A percentile compares a stretch with the other conserved stretches of the same genome.
Conservation (phyloP, 2,888 invertebrate genomes). For the Clusia tigrina region DNA sequence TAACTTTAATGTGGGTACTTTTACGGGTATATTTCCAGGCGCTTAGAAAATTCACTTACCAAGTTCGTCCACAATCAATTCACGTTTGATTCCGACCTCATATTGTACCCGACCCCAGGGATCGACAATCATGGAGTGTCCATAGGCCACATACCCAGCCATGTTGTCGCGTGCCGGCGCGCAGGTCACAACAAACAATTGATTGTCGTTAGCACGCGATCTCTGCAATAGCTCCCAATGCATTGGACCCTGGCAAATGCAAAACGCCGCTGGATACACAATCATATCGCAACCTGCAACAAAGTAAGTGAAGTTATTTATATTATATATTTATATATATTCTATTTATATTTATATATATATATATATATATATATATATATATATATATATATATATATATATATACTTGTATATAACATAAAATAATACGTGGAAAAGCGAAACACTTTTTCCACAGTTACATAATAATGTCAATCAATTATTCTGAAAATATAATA, state of each 20-base stretch:
- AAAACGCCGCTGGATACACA: constrained; percentile 94
- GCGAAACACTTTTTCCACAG: too few species aligned
- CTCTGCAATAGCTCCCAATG: constrained; percentile 91
- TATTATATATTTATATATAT: background rate
- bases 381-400: too few species aligned
- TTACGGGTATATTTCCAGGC: background rate
- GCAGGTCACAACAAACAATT: constrained; percentile 84
- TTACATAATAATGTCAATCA: too few species aligned
- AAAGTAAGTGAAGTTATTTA: background rate
- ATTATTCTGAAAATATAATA: too few species aligned
- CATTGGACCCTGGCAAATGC: constrained; percentile 92
- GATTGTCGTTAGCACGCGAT: constrained; percentile 86
- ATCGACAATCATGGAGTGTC: constrained; percentile 83
- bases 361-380: too few species aligned
- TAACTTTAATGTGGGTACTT: background rate
- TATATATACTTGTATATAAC: too few species aligned
- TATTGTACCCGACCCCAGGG: constrained; percentile 81
- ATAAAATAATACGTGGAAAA: too few species aligned
- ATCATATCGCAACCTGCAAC: constrained; percentile 88
- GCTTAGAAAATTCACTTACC: constrained; percentile 65
- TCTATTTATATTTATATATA: too few species aligned
- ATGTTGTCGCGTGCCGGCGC: constrained; percentile 84
- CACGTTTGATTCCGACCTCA: constrained; percentile 68
- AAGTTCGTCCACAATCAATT: constrained; percentile 77
- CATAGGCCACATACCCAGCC: constrained; percentile 89